phyloP scores from a whole-genome alignment of 2,888 invertebrate species.

The Dascillus cervinus region DNA sequence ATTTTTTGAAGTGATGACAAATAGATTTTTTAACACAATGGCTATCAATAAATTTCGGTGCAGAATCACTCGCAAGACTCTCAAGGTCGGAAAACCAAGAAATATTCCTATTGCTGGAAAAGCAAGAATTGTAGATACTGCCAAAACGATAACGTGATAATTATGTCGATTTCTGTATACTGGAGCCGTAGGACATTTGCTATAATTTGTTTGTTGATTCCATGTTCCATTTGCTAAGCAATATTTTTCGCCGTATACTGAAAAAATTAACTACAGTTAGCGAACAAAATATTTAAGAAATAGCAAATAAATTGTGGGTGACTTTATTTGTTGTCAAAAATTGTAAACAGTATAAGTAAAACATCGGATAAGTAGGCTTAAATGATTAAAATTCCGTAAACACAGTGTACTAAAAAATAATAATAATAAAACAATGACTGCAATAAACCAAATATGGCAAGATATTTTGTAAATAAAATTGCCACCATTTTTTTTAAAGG shows the following conservation, averaged over 20 bases:
- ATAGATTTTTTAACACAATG: conserved; percentile 49
- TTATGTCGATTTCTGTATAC: conserved; percentile 46
- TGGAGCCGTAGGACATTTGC: conserved; percentile 49
- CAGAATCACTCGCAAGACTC: conserved; percentile 44
- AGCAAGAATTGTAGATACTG: conserved; percentile 46
- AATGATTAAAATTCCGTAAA: too few relatives aligned
- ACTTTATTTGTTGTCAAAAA: too few relatives aligned
- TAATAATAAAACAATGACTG: too few relatives aligned
- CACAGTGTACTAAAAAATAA: too few relatives aligned
- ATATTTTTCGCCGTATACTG: conserved; percentile 52
- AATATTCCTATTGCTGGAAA: conserved; percentile 53
- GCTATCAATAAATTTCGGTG: conserved; percentile 55
- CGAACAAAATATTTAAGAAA: too few relatives aligned
- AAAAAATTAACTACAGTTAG: too few relatives aligned
- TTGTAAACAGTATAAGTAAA: too few relatives aligned
- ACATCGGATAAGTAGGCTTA: too few relatives aligned
- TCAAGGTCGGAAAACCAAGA: conserved; percentile 47
- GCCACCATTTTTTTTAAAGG: too few relatives aligned
- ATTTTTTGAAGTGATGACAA: conserved; percentile 51
- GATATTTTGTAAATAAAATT: too few relatives aligned
- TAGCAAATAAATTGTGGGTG: too few relatives aligned
- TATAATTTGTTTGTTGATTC: conserved; percentile 53
- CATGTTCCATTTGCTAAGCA: conserved; percentile 50
- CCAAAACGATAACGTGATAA: conserved; percentile 48
- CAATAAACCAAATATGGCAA: too few relatives aligned